These are phyloP conservation scores for Allophyes oxyacanthae DNA, from an alignment of 2,888 invertebrate species.

Conservation along the genomic window DNA sequence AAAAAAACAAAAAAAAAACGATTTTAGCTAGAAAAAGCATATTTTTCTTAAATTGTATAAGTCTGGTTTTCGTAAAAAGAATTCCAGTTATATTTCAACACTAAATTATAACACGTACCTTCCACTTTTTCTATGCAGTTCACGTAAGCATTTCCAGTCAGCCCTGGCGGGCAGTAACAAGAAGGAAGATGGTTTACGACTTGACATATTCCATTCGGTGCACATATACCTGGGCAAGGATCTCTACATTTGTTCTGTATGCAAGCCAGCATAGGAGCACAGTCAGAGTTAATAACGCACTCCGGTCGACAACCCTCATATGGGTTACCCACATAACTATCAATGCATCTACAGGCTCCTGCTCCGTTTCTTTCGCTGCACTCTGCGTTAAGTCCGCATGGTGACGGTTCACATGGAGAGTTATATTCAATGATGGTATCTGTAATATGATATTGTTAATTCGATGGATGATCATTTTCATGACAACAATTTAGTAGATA, in stretches of 20 bases:
- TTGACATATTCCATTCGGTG: slow-evolving; percentile 92
- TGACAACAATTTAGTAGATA: not conserved
- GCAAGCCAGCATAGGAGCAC: slow-evolving; percentile 92
- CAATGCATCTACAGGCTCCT: slow-evolving; percentile 92
- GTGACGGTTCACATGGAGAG: slow-evolving; percentile 91
- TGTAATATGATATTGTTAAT: slow-evolving; percentile 54
- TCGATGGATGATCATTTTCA: not conserved
- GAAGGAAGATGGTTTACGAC: slow-evolving; percentile 93
- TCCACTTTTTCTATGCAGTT: slow-evolving; percentile 87
- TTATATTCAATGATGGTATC: slow-evolving; percentile 79
- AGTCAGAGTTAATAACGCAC: slow-evolving; percentile 94
- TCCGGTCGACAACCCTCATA: slow-evolving; percentile 93
- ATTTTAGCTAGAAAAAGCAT: no score
- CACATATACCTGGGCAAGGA: slow-evolving; percentile 94
- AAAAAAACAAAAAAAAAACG: no score
- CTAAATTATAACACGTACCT: slow-evolving; percentile 65
- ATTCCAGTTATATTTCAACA: not conserved
- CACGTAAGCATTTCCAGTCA: slow-evolving; percentile 92
- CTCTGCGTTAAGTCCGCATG: slow-evolving; percentile 91
- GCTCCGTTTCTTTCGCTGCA: slow-evolving; percentile 91
- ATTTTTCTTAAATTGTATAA: no score
- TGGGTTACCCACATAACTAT: slow-evolving; percentile 87
- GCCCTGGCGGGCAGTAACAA: slow-evolving; percentile 92
- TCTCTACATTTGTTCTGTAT: slow-evolving; percentile 93
- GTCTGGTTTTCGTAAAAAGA: no score